Percentiles rank a stretch among this genome's conserved stretches.
Evolutionary conservation across 2,888 invertebrate species (phyloP).

Genomic region (Agonopterix arenella): DNA sequence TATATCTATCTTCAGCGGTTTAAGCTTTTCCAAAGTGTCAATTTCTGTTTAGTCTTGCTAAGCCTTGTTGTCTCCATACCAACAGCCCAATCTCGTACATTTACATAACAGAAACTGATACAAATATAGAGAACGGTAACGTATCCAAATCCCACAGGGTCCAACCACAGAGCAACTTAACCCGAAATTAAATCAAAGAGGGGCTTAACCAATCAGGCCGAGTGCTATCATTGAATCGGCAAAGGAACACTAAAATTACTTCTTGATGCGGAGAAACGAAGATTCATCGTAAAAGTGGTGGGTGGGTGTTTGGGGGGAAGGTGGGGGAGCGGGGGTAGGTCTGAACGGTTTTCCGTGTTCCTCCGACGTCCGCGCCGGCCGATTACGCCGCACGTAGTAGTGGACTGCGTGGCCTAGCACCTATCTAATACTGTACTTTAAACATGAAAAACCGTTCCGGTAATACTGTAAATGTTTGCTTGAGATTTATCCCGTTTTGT

Average conservation of each 20-base stretch:
- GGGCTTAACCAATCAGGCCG: slow-evolving; percentile 74
- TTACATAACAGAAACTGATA: slow-evolving; percentile 37
- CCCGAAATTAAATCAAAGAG: slow-evolving; percentile 77
- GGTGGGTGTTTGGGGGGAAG: slow-evolving; percentile 34
- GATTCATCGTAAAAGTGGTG: slow-evolving; percentile 76
- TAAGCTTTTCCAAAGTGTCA: too few species aligned
- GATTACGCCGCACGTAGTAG: slow-evolving; percentile 69
- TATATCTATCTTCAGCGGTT: too few species aligned
- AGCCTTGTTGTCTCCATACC: not conserved
- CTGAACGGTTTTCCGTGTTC: slow-evolving; percentile 77
- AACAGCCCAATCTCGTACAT: slow-evolving; percentile 27
- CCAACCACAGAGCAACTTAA: slow-evolving; percentile 67
- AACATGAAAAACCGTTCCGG: slow-evolving; percentile 74
- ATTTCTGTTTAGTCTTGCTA: too few species aligned
- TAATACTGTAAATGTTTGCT: slow-evolving; percentile 64
- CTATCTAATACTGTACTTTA: slow-evolving; percentile 62
- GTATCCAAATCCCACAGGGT: slow-evolving; percentile 58
- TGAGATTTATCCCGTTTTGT: slow-evolving; percentile 38
- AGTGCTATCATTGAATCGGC: slow-evolving; percentile 77
- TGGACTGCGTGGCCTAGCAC: slow-evolving; percentile 48
- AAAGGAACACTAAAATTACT: slow-evolving; percentile 77
- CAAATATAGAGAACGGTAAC: slow-evolving; percentile 40
- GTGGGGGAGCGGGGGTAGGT: slow-evolving; percentile 42
- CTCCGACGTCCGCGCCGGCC: slow-evolving; percentile 62
- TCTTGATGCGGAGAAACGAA: slow-evolving; percentile 77